Evolutionary conservation across 2,888 invertebrate genomes (phyloP).

Genomic region (Rotaria macrura): DNA sequence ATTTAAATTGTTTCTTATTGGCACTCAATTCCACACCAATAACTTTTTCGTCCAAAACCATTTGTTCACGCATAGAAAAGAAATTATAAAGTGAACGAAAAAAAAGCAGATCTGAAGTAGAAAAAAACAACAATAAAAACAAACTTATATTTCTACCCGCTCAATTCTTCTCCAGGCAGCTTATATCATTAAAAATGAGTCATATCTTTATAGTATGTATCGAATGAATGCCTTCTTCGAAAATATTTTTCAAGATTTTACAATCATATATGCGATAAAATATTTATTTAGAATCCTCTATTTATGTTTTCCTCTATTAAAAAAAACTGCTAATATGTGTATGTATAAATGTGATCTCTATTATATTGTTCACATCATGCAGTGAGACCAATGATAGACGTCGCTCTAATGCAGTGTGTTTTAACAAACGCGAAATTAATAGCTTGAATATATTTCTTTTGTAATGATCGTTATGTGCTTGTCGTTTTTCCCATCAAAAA

Average conservation of each 20-base stretch:
- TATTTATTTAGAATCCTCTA: no score
- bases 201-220: neutral
- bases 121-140: no score
- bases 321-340: no score
- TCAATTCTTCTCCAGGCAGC: neutral
- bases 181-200: neutral
- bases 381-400: neutral
- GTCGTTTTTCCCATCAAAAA: conserved; percentile 10
- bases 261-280: neutral
- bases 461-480: conserved; percentile 8
- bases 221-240: neutral
- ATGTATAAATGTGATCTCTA: no score
- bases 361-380: neutral
- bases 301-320: no score
- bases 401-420: neutral
- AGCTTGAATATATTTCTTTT: neutral
- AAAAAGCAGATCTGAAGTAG: no score
- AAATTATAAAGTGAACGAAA: neutral
- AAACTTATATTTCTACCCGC: neutral
- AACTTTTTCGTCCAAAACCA: conserved; percentile 2
- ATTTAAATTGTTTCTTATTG: neutral
- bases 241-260: neutral
- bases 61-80: neutral
- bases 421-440: neutral
- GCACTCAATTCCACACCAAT: neutral